These are phyloP conservation scores for Micropoecilia bifurca DNA, from an alignment of 2,797 vertebrate genomes.

Conservation along the genomic window DNA sequence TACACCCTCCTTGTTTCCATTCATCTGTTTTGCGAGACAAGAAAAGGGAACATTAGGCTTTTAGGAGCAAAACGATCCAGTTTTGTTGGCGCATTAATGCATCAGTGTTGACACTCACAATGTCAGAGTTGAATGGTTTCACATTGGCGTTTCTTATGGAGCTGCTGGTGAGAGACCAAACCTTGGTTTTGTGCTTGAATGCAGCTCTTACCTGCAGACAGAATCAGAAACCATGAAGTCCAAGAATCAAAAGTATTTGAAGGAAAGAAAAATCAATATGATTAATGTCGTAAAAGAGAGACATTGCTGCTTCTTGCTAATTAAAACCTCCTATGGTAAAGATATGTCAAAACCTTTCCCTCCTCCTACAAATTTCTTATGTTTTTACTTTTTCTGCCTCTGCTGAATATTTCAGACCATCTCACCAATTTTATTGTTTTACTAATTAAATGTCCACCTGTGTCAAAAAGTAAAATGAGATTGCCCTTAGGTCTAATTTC, in stretches of 20 bases:
- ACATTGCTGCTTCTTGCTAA: background rate
- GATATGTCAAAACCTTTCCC: background rate
- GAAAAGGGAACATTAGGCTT: slow-evolving; percentile 21
- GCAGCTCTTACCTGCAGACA: slow-evolving; percentile 91
- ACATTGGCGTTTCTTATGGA: slow-evolving; percentile 89
- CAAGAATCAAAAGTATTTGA: background rate
- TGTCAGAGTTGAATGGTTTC: slow-evolving; percentile 94
- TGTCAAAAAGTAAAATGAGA: too few relatives aligned
- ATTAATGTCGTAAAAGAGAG: background rate
- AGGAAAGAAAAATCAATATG: background rate
- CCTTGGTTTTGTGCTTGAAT: slow-evolving; percentile 98
- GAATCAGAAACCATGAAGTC: slow-evolving; percentile 1
- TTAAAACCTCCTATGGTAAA: background rate
- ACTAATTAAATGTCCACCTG: too few relatives aligned
- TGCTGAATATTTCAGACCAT: too few relatives aligned
- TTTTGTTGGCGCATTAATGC: background rate
- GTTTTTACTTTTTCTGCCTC: too few relatives aligned
- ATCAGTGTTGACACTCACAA: slow-evolving; percentile 83
- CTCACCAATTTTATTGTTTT: too few relatives aligned
- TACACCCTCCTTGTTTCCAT: slow-evolving; percentile 89
- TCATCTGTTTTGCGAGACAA: slow-evolving; percentile 82
- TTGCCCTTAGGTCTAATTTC: too few relatives aligned
- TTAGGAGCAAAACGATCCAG: background rate
- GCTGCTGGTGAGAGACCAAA: slow-evolving; percentile 96
- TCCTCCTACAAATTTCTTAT: too few relatives aligned